These are phyloP conservation scores for Microctenopoma steveboyesi DNA, from an alignment of 2,797 vertebrate species.

Conservation along the genomic window DNA sequence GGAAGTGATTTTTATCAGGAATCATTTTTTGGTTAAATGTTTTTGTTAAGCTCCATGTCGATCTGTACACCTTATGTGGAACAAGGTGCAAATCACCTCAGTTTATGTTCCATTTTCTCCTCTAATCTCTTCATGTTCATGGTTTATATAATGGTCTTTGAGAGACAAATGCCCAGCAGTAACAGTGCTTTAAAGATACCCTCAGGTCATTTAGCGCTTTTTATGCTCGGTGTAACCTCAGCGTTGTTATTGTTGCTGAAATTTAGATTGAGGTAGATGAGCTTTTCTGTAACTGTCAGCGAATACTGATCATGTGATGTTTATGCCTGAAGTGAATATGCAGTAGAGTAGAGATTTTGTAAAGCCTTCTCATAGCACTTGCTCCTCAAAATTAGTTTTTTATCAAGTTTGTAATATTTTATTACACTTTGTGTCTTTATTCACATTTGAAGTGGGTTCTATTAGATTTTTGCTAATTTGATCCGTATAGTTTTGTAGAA, in stretches of 20 bases:
- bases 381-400: not conserved
- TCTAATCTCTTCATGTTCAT: not conserved
- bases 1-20: not conserved
- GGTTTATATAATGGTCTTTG: not conserved
- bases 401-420: too few species aligned
- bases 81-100: not conserved
- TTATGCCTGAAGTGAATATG: not conserved
- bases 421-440: not conserved
- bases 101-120: not conserved
- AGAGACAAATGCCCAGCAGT: not conserved
- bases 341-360: not conserved
- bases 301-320: not conserved
- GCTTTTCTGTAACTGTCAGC: not conserved
- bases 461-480: not conserved
- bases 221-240: not conserved
- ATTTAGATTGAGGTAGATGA: not conserved
- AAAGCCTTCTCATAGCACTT: not conserved
- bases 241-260: conserved; percentile 2
- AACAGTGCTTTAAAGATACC: conserved; percentile 4
- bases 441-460: not conserved
- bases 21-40: not conserved
- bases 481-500: not conserved
- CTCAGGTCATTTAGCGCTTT: not conserved
- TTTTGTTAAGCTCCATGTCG: conserved; percentile 1
- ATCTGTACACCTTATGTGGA: not conserved